Conservation (phyloP, 2,797 vertebrate species). For the Parauchenoglanis punctatus region DNA sequence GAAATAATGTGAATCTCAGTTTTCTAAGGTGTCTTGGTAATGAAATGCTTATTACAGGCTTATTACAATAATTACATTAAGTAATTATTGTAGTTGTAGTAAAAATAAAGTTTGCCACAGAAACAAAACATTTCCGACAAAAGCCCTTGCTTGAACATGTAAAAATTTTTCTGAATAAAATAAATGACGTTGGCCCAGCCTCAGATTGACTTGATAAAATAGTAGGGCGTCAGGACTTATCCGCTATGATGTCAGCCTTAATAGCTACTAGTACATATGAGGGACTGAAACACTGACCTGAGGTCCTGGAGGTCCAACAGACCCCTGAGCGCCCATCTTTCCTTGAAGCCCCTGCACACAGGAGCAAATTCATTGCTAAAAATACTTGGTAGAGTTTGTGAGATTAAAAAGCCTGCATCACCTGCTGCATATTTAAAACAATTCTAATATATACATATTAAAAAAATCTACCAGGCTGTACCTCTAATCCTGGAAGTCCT, state of each 20-base stretch:
- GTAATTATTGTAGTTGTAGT: not conserved
- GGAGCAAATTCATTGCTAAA: not conserved
- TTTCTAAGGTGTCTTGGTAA: not conserved
- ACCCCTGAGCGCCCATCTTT: conserved; percentile 69
- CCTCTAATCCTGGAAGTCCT: conserved; percentile 69
- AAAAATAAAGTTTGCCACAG: not conserved
- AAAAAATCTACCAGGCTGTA: conserved; percentile 48
- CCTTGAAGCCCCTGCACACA: conserved; percentile 72
- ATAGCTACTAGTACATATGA: not conserved
- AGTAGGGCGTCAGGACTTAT: not conserved
- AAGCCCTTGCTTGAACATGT: not conserved
- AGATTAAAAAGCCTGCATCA: not conserved
- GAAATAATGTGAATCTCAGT: not conserved
- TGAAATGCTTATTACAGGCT: not conserved
- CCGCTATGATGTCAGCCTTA: not conserved
- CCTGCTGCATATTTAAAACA: not conserved
- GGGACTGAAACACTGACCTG: conserved; percentile 67
- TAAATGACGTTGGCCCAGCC: not conserved
- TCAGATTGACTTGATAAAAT: not conserved
- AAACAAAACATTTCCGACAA: not conserved
- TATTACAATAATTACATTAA: not conserved
- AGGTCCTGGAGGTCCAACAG: conserved; percentile 67
- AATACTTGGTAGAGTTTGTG: not conserved
- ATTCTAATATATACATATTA: not conserved
- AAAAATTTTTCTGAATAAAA: not conserved